Conservation (phyloP, 2,888 invertebrate genomes). For the Morpho helenor region DNA sequence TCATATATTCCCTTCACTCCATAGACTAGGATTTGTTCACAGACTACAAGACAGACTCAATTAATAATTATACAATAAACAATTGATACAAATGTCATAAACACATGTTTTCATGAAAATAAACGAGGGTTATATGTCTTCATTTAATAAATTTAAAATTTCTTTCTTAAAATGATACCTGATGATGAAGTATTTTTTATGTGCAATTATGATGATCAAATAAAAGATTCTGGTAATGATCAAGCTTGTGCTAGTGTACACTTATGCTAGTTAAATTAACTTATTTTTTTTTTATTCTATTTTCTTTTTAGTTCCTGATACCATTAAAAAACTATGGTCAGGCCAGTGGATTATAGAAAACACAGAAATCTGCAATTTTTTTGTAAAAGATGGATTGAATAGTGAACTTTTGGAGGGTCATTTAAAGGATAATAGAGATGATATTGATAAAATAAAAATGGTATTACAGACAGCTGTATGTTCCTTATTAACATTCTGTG, state of each 20-base stretch:
- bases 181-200: slow-evolving; percentile 31
- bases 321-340: slow-evolving; percentile 49
- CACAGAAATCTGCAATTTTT: slow-evolving; percentile 41
- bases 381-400: slow-evolving; percentile 49
- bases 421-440: slow-evolving; percentile 40
- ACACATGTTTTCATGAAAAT: too few species aligned
- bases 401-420: slow-evolving; percentile 38
- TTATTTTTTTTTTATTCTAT: not conserved
- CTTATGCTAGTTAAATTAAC: not conserved
- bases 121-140: slow-evolving; percentile 5
- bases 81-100: too few species aligned
- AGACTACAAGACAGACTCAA: too few species aligned
- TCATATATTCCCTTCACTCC: too few species aligned
- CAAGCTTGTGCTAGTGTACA: not conserved
- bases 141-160: not conserved
- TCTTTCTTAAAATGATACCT: too few species aligned
- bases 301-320: slow-evolving; percentile 44
- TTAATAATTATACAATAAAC: too few species aligned
- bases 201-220: slow-evolving; percentile 60
- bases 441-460: slow-evolving; percentile 42
- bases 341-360: slow-evolving; percentile 52
- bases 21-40: too few species aligned
- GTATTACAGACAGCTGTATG: slow-evolving; percentile 81
- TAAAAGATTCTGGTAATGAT: slow-evolving; percentile 42
- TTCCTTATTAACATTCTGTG: slow-evolving; percentile 85